These are phyloP conservation scores for Scrobipalpa atriplicella DNA, from an alignment of 2,888 invertebrate species.

Conservation along the genomic window DNA sequence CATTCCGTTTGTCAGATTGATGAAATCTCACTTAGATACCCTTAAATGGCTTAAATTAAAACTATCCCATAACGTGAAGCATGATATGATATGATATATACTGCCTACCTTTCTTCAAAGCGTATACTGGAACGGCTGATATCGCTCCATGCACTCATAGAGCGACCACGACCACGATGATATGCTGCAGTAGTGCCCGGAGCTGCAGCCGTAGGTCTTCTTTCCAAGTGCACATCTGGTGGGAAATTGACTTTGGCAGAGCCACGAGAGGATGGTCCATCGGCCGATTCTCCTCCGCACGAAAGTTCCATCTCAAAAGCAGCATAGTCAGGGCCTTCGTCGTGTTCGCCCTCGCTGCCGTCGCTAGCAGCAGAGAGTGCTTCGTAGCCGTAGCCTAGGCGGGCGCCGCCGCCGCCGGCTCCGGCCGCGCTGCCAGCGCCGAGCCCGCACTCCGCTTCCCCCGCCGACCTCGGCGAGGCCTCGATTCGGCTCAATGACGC, in stretches of 20 bases:
- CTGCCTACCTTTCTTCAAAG: constrained; percentile 87
- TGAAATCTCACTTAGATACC: neutral
- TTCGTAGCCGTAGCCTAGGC: constrained; percentile 78
- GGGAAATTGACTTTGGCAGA: constrained; percentile 87
- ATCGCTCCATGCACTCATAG: constrained; percentile 95
- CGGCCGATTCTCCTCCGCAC: constrained; percentile 69
- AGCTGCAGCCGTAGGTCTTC: constrained; percentile 69
- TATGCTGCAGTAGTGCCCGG: constrained; percentile 71
- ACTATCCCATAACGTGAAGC: neutral
- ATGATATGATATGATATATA: neutral
- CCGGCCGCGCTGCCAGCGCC: constrained; percentile 55
- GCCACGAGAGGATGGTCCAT: constrained; percentile 72
- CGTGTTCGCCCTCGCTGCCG: constrained; percentile 74
- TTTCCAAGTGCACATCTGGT: constrained; percentile 79
- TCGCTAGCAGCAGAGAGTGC: constrained; percentile 77
- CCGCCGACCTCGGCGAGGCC: constrained; percentile 68
- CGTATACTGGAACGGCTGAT: constrained; percentile 92
- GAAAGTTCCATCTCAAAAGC: constrained; percentile 76
- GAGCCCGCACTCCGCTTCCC: constrained; percentile 62
- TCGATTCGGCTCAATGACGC: constrained; percentile 77
- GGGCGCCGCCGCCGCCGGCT: constrained; percentile 66
- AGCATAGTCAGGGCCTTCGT: constrained; percentile 70
- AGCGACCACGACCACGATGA: constrained; percentile 84
- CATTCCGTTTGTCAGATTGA: neutral
- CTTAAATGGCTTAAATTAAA: neutral